Base-by-base conservation (phyloP, 2,113 vertebrate species). In the Rana temporaria region DNA sequence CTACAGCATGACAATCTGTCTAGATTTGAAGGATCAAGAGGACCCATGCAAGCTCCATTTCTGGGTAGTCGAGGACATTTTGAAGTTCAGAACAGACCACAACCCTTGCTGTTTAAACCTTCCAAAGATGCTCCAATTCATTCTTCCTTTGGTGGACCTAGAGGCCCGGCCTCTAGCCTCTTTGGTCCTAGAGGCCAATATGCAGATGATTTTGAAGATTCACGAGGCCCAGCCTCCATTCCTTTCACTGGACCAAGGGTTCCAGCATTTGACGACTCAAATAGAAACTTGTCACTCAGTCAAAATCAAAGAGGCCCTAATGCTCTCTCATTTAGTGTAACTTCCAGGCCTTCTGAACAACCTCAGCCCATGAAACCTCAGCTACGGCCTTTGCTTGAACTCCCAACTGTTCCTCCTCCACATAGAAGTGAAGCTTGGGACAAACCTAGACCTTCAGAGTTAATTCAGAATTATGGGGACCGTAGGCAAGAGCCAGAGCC, bases 311-410 rank as follows among this genome's bases (percentile, higher is more conserved):
- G 89, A 78, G 88, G 91, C 18, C 87, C 91, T 72, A 88, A 87
- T 1, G 90, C 91, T 0, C 83, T 89, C 3, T 87, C 91, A 30
- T 93, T 93, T 82, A 89, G 87, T 65, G 69, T 88, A 0, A 62
- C 92, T 48, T 88, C 90, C 4, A 90, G 95, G 5, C 97, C 94
- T 86, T 95, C 88, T 84, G 90, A 90, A 42, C 91, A 88, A 8
- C 70, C 90, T 59, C 86, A 90, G 2, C 91, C 90, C 72, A 85
- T 82, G 6, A 95, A 92, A 85, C 89, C 92, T 1, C 86, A 71
- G 1, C 96, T 95, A 56, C 88, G 92, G 84, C 95, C 95, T 16
- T 92, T 98, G 81, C 93, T 98, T 78, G 92, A 93, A 65, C 89
- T 94, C 71, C 97, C 96, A 34, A 95, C 84, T 78, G 91, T 95